Evolutionary conservation across 2,888 invertebrate genomes (phyloP).

Genomic region (Microctonus aethiopoides): DNA sequence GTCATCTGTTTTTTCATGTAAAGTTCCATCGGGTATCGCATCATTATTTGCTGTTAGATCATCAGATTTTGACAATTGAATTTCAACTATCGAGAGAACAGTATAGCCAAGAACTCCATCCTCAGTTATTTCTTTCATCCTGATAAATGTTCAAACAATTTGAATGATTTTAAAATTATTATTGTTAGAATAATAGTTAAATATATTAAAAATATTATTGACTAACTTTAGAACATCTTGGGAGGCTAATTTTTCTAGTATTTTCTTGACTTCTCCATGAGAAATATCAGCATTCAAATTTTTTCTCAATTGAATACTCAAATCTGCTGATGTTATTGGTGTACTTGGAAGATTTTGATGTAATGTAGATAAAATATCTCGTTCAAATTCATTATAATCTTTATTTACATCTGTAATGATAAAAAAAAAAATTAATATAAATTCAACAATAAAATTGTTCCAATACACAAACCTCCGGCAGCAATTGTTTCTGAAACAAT

Average conservation of each 20-base stretch:
- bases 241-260: conserved; percentile 82
- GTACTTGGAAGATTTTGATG: conserved; percentile 77
- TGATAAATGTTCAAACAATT: conserved; percentile 38
- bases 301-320: conserved; percentile 71
- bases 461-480: conserved; percentile 42
- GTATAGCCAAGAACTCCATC: conserved; percentile 63
- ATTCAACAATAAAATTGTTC: too few species aligned
- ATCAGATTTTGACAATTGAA: conserved; percentile 50
- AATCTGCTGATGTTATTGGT: conserved; percentile 77
- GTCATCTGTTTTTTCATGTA: conserved; percentile 51
- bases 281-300: conserved; percentile 70
- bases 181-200: too few species aligned
- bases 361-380: conserved; percentile 73
- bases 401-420: conserved; percentile 51
- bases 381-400: conserved; percentile 61
- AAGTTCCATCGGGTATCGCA: conserved; percentile 1
- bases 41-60: conserved; percentile 36
- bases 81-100: conserved; percentile 57
- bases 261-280: conserved; percentile 76
- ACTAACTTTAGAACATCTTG: conserved; percentile 76
- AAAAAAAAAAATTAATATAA: not conserved
- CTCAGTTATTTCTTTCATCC: conserved; percentile 64
- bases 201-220: not conserved
- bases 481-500: conserved; percentile 48
- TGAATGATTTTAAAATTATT: conserved; percentile 3